phyloP scores from a whole-genome alignment of 53 echinoderm and acorn worm genomes.

The Echinometra lucunter region DNA sequence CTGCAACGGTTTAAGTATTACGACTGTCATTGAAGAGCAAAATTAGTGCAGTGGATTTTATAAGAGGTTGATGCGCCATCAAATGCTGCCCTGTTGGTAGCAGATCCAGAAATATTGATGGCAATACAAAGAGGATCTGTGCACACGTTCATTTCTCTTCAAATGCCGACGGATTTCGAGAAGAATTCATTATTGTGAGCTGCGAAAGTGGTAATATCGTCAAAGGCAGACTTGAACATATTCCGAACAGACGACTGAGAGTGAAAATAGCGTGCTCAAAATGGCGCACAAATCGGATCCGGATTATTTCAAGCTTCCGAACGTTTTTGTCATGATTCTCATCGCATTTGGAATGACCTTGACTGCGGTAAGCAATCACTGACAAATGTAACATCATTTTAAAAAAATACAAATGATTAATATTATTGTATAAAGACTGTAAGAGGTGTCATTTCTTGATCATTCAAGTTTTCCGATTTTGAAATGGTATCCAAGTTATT shows the following conservation, averaged over 20 bases:
- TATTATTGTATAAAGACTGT: too few species aligned
- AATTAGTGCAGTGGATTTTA: background rate
- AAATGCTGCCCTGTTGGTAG: background rate
- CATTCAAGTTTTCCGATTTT: too few species aligned
- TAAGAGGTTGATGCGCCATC: too few species aligned
- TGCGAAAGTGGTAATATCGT: background rate
- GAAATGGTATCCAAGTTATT: too few species aligned
- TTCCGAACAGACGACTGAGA: background rate
- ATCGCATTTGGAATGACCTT: constrained; percentile 48
- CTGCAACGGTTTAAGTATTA: too few species aligned
- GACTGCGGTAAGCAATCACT: constrained; percentile 49
- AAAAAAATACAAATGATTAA: too few species aligned
- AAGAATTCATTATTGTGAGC: background rate
- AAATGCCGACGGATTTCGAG: too few species aligned
- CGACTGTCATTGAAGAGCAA: background rate
- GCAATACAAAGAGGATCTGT: background rate
- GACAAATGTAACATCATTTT: too few species aligned
- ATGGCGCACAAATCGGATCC: constrained; percentile 42
- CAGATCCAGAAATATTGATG: background rate
- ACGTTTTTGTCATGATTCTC: constrained; percentile 23
- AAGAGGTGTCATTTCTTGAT: background rate
- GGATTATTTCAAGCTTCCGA: constrained; percentile 38
- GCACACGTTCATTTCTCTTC: too few species aligned
- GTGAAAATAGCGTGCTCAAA: background rate
- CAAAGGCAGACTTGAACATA: background rate